phyloP scores from a whole-genome alignment of 2,888 invertebrate genomes.

The Syrista parreyssii region DNA sequence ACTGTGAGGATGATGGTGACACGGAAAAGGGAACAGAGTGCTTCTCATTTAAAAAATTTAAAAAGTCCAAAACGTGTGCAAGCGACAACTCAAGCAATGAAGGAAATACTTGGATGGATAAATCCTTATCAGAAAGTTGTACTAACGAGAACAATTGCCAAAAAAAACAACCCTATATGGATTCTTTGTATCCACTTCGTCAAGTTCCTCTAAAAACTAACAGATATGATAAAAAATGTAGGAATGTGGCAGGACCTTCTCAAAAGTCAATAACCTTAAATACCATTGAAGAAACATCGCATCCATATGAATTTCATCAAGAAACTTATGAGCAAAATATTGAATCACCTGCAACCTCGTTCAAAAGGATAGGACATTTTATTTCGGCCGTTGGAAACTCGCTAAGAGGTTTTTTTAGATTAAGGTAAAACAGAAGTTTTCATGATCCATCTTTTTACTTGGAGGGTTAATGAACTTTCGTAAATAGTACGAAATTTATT shows the following conservation, averaged over 20 bases:
- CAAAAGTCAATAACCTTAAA: neutral
- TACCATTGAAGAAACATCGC: neutral
- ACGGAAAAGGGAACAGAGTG: constrained; percentile 27
- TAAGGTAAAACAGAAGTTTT: constrained; percentile 6
- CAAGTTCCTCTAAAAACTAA: neutral
- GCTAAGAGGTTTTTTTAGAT: constrained; percentile 33
- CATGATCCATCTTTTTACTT: neutral
- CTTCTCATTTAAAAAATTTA: constrained; percentile 28
- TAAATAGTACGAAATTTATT: neutral
- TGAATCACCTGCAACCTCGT: constrained; percentile 2
- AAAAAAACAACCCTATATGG: constrained; percentile 10
- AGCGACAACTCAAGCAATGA: constrained; percentile 4
- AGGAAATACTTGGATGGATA: neutral
- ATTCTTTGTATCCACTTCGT: constrained; percentile 20
- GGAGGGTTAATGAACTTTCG: neutral
- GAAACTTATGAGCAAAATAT: constrained; percentile 1
- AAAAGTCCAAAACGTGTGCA: constrained; percentile 26
- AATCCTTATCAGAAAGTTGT: constrained; percentile 8
- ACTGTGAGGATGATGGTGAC: constrained; percentile 33
- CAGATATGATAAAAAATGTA: neutral
- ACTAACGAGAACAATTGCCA: constrained; percentile 6
- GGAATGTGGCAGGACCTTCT: neutral
- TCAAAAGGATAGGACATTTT: constrained; percentile 29
- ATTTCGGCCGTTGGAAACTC: constrained; percentile 34
- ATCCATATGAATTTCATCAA: neutral